phyloP scores from a whole-genome alignment of 2,797 vertebrate species.

The Jordanella pulchra region DNA sequence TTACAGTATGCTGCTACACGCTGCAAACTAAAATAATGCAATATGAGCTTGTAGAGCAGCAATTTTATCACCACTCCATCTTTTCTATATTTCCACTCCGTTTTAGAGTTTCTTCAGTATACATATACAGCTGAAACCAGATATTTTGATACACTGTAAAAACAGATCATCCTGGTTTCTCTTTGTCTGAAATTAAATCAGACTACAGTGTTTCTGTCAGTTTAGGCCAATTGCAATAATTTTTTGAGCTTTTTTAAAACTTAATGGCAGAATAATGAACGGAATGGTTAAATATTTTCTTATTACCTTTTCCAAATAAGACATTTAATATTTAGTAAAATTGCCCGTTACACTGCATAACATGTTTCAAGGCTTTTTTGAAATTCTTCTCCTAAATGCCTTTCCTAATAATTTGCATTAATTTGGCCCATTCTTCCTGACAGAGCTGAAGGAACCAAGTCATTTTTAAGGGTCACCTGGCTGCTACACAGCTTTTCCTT shows the following conservation, averaged over 20 bases:
- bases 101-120: background rate
- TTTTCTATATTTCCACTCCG: slow-evolving; percentile 1
- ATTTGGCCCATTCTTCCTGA: background rate
- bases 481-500: background rate
- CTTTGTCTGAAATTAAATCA: background rate
- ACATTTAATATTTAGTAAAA: background rate
- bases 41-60: slow-evolving; percentile 18
- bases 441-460: background rate
- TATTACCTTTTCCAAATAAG: background rate
- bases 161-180: background rate
- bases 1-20: slow-evolving; percentile 44
- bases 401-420: background rate
- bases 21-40: slow-evolving; percentile 43
- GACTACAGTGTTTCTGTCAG: background rate
- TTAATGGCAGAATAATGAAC: background rate
- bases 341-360: background rate
- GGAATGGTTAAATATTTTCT: background rate
- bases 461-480: background rate
- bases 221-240: background rate
- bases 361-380: background rate
- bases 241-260: background rate
- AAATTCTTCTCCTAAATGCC: background rate
- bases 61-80: slow-evolving; percentile 25
- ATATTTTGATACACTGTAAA: background rate
- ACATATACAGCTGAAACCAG: background rate